Evolutionary conservation across 2,888 invertebrate genomes (phyloP), one percentile per base, ranked within the genome.

Genomic region (Autographa gamma): DNA sequence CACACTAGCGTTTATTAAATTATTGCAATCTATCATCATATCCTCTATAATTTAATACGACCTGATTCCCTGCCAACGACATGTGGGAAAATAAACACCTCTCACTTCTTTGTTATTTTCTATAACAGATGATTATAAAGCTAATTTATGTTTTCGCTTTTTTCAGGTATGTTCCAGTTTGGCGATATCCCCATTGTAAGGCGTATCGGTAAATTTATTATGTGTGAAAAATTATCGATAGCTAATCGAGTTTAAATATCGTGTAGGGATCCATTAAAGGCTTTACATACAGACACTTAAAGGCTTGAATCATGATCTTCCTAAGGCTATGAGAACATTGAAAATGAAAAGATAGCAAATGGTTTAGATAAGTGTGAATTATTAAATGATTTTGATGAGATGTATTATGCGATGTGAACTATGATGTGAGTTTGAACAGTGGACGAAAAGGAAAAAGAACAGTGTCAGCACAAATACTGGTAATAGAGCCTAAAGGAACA

Each of bases 141-240:
- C 67, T 71, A 71, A 77, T 66, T 34, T 19, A n/a, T 71, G 52
- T 63, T 74, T 67, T 60, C 19, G 31, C 31, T 70, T 67, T 77
- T 75, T 77, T 79, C 80, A 77, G 77, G 77, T 77, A 77, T 76
- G 38, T 60, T n/a, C 34, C 62, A 61, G 48, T 38, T 58, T 41
- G 62, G 48, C 60, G 60, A 67, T 64, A 52, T 61, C 63, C n/a
- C 11, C 18, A 48, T 66, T 13, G 41, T 16, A n/a, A 19, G 54
- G 19, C 19, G 9, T 18, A 56, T 25, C 18, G 54, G 54, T 56
- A 13, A 56, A 56, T 54, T 48, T n/a, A 48, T n/a, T n/a, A 18
- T 56, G 54, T 56, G 3, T 25, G 19, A 25, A 2, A 56, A 19
- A 56, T 56, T 2, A 25, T 56, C 13, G 13, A 25, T 2, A 19